phyloP scores from a whole-genome alignment of 2,797 vertebrate species.

The Hyperoplus immaculatus region DNA sequence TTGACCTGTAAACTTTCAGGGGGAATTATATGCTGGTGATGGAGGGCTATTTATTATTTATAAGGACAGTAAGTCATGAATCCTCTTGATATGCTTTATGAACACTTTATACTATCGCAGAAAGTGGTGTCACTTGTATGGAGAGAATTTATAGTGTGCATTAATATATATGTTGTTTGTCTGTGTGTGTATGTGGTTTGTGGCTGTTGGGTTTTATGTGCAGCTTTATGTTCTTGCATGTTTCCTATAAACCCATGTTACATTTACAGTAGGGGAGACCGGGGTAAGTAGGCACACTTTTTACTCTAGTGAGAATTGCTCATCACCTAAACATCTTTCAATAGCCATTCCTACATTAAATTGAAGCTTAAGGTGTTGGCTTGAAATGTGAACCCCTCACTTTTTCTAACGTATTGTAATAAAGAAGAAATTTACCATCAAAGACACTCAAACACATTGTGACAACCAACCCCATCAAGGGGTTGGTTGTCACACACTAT shows the following conservation, averaged over 20 bases:
- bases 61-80: slow-evolving; percentile 41
- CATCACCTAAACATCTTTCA: no score
- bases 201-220: neutral
- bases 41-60: slow-evolving; percentile 51
- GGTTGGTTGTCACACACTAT: no score
- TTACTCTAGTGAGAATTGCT: no score
- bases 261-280: neutral
- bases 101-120: neutral
- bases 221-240: neutral
- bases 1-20: slow-evolving; percentile 38
- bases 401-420: no score
- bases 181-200: neutral
- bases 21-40: slow-evolving; percentile 38
- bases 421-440: no score
- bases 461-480: no score
- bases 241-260: slow-evolving; percentile 12
- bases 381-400: no score
- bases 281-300: no score
- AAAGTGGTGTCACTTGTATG: neutral
- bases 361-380: no score
- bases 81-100: neutral
- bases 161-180: neutral
- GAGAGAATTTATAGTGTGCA: slow-evolving; percentile 11
- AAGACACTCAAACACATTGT: no score
- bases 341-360: no score